phyloP scores from a whole-genome alignment of 2,888 invertebrate species.

The Pyrrhosoma nymphula region DNA sequence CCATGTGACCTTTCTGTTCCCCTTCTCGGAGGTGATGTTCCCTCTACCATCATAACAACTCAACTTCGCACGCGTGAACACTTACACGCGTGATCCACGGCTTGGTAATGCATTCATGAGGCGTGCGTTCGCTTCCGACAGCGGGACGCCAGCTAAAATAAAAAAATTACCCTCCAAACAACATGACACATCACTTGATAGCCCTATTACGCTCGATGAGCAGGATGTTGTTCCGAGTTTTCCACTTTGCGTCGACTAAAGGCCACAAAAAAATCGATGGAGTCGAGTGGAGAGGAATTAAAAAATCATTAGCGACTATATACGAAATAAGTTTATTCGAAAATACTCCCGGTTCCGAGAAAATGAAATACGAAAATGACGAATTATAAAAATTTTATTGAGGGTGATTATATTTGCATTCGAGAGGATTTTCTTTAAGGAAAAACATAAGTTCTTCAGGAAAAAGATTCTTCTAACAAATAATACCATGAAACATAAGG shows the following conservation, averaged over 20 bases:
- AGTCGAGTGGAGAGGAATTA: too few relatives aligned
- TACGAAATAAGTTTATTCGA: too few relatives aligned
- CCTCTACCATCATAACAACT: background rate
- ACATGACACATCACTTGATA: background rate
- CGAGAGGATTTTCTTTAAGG: too few relatives aligned
- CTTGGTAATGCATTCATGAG: background rate
- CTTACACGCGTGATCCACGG: background rate
- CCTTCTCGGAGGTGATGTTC: background rate
- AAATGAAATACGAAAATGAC: too few relatives aligned
- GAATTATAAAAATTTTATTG: too few relatives aligned
- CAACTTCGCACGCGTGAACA: background rate
- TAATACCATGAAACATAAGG: too few relatives aligned
- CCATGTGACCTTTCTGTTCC: background rate
- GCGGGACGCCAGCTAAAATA: background rate
- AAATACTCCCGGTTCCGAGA: too few relatives aligned
- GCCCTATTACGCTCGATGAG: background rate
- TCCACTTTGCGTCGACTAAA: background rate
- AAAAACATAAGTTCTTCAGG: too few relatives aligned
- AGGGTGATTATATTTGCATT: too few relatives aligned
- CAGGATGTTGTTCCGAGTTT: background rate
- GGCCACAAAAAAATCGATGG: background rate
- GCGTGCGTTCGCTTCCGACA: background rate
- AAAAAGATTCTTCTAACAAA: too few relatives aligned
- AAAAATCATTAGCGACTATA: too few relatives aligned
- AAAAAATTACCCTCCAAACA: background rate